phyloP scores from a whole-genome alignment of 2,888 invertebrate species.

The Melanostoma mellinum region DNA sequence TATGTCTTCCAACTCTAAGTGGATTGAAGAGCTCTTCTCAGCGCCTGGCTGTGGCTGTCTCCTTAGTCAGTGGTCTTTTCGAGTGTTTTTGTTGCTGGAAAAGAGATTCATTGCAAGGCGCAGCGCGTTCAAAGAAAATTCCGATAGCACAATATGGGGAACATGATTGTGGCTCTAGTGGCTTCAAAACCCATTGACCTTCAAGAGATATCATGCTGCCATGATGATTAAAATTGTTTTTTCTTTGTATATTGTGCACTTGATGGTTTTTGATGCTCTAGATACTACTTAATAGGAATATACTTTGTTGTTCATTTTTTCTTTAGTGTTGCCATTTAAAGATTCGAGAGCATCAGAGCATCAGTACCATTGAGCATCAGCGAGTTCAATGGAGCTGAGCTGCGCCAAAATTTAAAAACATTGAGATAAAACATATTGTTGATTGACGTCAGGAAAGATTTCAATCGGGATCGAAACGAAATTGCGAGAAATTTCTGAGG shows the following conservation, averaged over 20 bases:
- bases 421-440: too few relatives aligned
- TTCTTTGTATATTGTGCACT: constrained; percentile 36
- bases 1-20: constrained; percentile 45
- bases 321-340: constrained; percentile 2
- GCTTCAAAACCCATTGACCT: constrained; percentile 69
- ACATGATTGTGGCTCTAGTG: constrained; percentile 36
- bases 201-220: constrained; percentile 40
- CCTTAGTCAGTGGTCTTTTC: constrained; percentile 36
- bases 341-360: neutral
- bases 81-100: constrained; percentile 33
- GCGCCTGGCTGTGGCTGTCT: constrained; percentile 31
- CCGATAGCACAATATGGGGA: constrained; percentile 26
- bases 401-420: too few relatives aligned
- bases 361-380: too few relatives aligned
- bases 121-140: constrained; percentile 7
- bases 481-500: too few relatives aligned
- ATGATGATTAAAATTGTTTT: constrained; percentile 1
- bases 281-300: neutral
- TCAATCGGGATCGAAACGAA: too few relatives aligned
- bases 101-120: constrained; percentile 7
- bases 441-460: too few relatives aligned
- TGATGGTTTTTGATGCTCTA: constrained; percentile 26
- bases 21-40: constrained; percentile 43
- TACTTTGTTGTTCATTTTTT: too few relatives aligned
- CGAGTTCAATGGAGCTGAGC: too few relatives aligned